Percentiles rank a stretch among this genome's conserved stretches.
phyloP scores from a whole-genome alignment of 2,888 invertebrate species.

The Euphydryas editha region DNA sequence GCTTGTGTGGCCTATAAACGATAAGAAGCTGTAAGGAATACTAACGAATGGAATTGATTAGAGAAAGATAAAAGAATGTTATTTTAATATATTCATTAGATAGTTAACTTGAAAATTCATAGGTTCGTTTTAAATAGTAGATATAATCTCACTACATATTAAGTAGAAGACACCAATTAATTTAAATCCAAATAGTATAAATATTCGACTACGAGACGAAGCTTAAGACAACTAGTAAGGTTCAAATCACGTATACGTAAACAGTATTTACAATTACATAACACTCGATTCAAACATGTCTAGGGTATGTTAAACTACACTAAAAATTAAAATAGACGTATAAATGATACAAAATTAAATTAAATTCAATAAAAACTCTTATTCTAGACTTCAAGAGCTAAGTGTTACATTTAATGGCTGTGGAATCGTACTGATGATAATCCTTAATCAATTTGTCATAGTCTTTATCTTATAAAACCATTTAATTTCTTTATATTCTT shows the following conservation, averaged over 20 bases:
- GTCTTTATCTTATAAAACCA: conserved; percentile 54
- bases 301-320: conserved; percentile 35
- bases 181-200: conserved; percentile 36
- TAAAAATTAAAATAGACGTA: conserved; percentile 47
- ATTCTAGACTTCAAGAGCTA: conserved; percentile 74
- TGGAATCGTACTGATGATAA: conserved; percentile 80
- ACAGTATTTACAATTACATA: conserved; percentile 40
- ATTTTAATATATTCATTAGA: conserved; percentile 42
- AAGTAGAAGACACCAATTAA: conserved; percentile 44
- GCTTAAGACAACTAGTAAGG: conserved; percentile 43
- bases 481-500: conserved; percentile 57
- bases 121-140: conserved; percentile 39
- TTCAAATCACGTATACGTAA: conserved; percentile 65
- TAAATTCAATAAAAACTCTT: conserved; percentile 53
- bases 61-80: conserved; percentile 47
- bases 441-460: conserved; percentile 67
- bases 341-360: conserved; percentile 40
- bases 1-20: conserved; percentile 19
- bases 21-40: conserved; percentile 19
- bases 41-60: conserved; percentile 66
- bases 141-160: conserved; percentile 34
- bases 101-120: conserved; percentile 44
- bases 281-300: conserved; percentile 32
- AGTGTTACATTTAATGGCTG: conserved; percentile 79
- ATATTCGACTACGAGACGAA: conserved; percentile 33